Evolutionary conservation across 2,888 invertebrate genomes (phyloP).

Genomic region (Herminia tarsipennalis): DNA sequence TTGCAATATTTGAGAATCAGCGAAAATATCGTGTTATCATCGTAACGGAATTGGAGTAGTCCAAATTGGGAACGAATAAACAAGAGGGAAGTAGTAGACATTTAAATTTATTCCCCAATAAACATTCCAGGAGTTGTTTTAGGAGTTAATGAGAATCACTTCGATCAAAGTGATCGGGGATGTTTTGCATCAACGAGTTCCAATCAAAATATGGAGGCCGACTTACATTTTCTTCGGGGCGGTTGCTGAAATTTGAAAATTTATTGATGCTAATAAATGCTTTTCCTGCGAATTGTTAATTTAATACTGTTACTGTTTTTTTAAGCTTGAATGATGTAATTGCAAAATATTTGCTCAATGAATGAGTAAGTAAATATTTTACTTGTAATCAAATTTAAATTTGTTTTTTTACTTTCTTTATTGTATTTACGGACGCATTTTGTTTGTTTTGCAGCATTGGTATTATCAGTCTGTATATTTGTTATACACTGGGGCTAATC

Average conservation of each 20-base stretch:
- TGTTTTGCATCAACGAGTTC: conserved; percentile 29
- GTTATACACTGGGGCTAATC: too few species aligned
- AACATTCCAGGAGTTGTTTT: conserved; percentile 43
- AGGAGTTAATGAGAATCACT: conserved; percentile 51
- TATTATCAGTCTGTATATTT: too few species aligned
- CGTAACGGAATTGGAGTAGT: conserved; percentile 39
- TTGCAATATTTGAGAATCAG: conserved; percentile 62
- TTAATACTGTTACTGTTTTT: too few species aligned
- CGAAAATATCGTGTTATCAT: conserved; percentile 52
- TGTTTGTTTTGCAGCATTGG: too few species aligned
- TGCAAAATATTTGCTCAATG: too few species aligned
- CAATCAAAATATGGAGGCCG: conserved; percentile 31
- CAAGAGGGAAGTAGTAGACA: conserved; percentile 34
- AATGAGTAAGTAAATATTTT: too few species aligned
- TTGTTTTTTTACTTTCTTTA: too few species aligned
- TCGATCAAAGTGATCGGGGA: conserved; percentile 39
- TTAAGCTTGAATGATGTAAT: too few species aligned
- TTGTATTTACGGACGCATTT: too few species aligned
- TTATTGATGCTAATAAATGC: too few species aligned
- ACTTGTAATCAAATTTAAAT: too few species aligned
- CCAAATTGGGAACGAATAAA: conserved; percentile 56
- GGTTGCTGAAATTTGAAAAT: conserved; percentile 10
- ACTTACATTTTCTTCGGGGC: conserved; percentile 8
- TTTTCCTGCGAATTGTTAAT: too few species aligned
- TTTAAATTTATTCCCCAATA: conserved; percentile 44